phyloP scores from a whole-genome alignment of 2,113 vertebrate species.

The Pelvicachromis taeniatus region DNA sequence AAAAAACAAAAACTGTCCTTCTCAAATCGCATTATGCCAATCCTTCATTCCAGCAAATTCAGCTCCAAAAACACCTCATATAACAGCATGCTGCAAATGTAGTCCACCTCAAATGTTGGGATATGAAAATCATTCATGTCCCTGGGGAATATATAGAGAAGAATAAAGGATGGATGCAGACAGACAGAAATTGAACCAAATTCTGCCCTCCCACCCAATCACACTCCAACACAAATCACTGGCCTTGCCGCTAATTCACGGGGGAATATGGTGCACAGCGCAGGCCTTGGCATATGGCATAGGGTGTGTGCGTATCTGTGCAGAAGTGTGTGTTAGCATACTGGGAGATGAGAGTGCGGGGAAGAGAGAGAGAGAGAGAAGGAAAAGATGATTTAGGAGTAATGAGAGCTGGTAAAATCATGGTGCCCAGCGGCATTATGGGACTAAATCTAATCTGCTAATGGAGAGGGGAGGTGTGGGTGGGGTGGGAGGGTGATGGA shows the following conservation, averaged over 20 bases:
- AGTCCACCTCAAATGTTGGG: constrained; percentile 11
- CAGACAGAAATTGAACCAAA: constrained; percentile 49
- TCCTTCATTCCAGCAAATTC: constrained; percentile 1
- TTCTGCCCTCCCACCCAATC: constrained; percentile 47
- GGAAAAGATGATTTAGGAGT: constrained; percentile 67
- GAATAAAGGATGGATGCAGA: constrained; percentile 42
- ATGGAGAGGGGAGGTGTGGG: constrained; percentile 55
- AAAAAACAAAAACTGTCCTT: constrained; percentile 1
- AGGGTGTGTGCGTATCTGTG: constrained; percentile 16
- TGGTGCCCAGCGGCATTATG: constrained; percentile 64
- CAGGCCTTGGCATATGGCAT: constrained; percentile 35
- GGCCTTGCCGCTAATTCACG: constrained; percentile 46
- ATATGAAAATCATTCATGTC: constrained; percentile 50
- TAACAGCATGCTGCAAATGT: neutral
- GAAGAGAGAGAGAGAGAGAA: constrained; percentile 1
- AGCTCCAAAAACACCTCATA: constrained; percentile 1
- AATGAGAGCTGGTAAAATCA: constrained; percentile 69
- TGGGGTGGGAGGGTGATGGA: neutral
- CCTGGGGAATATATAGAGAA: constrained; percentile 2
- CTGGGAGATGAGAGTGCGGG: neutral
- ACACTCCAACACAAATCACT: constrained; percentile 60
- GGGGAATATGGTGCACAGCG: neutral
- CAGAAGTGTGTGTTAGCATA: constrained; percentile 36
- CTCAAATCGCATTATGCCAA: neutral
- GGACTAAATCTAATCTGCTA: constrained; percentile 75